Conservation (phyloP, 2,888 invertebrate genomes). For the Lithosia quadra region DNA sequence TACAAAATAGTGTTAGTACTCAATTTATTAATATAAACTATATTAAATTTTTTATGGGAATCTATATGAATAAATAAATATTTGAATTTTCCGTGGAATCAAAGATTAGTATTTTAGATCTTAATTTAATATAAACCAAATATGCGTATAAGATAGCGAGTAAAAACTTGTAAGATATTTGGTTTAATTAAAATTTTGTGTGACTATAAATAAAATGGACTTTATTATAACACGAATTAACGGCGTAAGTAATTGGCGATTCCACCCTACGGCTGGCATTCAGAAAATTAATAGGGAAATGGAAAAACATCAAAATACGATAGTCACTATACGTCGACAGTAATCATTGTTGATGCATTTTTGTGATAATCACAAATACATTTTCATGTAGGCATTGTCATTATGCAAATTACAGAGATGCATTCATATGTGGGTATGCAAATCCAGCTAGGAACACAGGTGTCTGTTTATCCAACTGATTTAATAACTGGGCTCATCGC, state of each 20-base stretch:
- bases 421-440: constrained; percentile 58
- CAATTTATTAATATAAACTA: too few species aligned
- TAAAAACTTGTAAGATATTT: too few species aligned
- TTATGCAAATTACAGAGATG: constrained; percentile 66
- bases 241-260: constrained; percentile 47
- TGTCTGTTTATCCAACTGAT: constrained; percentile 81
- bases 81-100: too few species aligned
- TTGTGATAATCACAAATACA: constrained; percentile 54
- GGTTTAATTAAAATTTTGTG: too few species aligned
- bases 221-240: constrained; percentile 47
- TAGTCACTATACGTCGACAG: constrained; percentile 28
- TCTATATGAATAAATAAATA: too few species aligned
- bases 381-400: constrained; percentile 59
- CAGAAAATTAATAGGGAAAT: constrained; percentile 51
- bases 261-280: constrained; percentile 36
- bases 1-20: too few species aligned
- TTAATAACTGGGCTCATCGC: constrained; percentile 81
- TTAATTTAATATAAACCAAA: too few species aligned
- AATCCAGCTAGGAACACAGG: constrained; percentile 67
- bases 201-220: constrained; percentile 30
- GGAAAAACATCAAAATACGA: constrained; percentile 44
- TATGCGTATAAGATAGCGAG: too few species aligned
- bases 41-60: too few species aligned
- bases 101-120: too few species aligned
- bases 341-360: constrained; percentile 55